phyloP scores from a whole-genome alignment of 2,888 invertebrate species.

The Machimus atricapillus region DNA sequence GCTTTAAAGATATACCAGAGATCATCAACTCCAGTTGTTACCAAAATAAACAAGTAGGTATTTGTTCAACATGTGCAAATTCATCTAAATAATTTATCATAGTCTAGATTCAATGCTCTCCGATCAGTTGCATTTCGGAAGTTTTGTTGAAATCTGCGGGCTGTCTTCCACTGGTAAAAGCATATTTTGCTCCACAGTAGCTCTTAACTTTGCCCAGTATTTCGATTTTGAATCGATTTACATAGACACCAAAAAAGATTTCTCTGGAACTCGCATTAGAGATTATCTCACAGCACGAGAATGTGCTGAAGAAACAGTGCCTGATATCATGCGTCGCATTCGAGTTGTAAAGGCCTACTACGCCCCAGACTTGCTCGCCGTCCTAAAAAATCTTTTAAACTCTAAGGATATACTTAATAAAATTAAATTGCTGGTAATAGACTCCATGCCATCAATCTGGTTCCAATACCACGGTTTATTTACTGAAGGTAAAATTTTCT shows the following conservation, averaged over 20 bases:
- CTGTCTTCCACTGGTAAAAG: slow-evolving; percentile 81
- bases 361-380: slow-evolving; percentile 49
- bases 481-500: slow-evolving; percentile 39
- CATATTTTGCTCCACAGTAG: slow-evolving; percentile 73
- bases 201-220: slow-evolving; percentile 67
- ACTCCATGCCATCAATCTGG: slow-evolving; percentile 76
- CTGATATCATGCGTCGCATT: slow-evolving; percentile 52
- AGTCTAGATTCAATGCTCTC: slow-evolving; percentile 73
- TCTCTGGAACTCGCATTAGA: slow-evolving; percentile 65
- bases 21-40: background rate
- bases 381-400: slow-evolving; percentile 49
- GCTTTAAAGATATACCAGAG: background rate
- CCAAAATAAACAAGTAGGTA: slow-evolving; percentile 12
- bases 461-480: slow-evolving; percentile 68
- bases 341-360: slow-evolving; percentile 51
- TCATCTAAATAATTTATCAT: background rate
- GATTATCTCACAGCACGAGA: slow-evolving; percentile 64
- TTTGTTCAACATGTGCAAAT: background rate
- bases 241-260: slow-evolving; percentile 76
- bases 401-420: background rate
- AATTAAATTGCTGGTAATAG: slow-evolving; percentile 66
- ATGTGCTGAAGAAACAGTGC: slow-evolving; percentile 48
- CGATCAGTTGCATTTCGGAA: slow-evolving; percentile 73
- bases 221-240: slow-evolving; percentile 67
- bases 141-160: slow-evolving; percentile 83